Evolutionary conservation across 2,888 invertebrate genomes (phyloP).

Genomic region (Agrypnus murinus): DNA sequence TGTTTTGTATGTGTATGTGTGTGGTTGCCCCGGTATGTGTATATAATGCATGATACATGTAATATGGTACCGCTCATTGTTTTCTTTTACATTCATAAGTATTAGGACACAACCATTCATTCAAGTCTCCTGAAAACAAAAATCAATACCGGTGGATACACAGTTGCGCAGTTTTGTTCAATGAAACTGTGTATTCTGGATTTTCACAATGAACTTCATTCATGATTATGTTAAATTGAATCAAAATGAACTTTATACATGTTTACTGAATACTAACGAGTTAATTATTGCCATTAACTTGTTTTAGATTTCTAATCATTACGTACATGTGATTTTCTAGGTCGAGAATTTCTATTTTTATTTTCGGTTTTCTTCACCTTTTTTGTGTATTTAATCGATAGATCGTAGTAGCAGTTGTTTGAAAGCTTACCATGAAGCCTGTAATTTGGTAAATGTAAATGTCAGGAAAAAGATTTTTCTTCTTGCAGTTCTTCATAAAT

Average conservation of each 20-base stretch:
- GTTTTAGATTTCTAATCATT: slow-evolving; percentile 4
- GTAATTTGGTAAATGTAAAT: too few relatives aligned
- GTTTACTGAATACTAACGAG: slow-evolving; percentile 31
- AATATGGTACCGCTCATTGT: slow-evolving; percentile 19
- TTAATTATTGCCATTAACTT: slow-evolving; percentile 17
- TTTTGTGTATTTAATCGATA: too few relatives aligned
- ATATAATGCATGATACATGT: slow-evolving; percentile 4
- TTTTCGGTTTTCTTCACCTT: neutral
- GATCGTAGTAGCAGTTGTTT: too few relatives aligned
- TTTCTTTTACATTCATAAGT: slow-evolving; percentile 34
- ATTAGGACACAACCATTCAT: slow-evolving; percentile 37
- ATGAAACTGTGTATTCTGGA: slow-evolving; percentile 25
- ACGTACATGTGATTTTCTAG: neutral
- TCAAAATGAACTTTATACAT: slow-evolving; percentile 12
- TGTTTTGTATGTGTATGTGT: too few relatives aligned
- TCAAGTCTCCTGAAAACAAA: slow-evolving; percentile 37
- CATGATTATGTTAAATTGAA: slow-evolving; percentile 29
- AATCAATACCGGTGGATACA: slow-evolving; percentile 41
- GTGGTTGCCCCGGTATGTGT: too few relatives aligned
- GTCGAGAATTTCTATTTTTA: slow-evolving; percentile 12
- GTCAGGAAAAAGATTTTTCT: too few relatives aligned
- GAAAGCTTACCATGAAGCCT: too few relatives aligned
- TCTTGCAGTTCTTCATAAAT: too few relatives aligned
- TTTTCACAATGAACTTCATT: slow-evolving; percentile 37
- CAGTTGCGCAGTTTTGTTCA: slow-evolving; percentile 35